phyloP scores from a whole-genome alignment of 2,888 invertebrate species.

The Seira musarum region DNA sequence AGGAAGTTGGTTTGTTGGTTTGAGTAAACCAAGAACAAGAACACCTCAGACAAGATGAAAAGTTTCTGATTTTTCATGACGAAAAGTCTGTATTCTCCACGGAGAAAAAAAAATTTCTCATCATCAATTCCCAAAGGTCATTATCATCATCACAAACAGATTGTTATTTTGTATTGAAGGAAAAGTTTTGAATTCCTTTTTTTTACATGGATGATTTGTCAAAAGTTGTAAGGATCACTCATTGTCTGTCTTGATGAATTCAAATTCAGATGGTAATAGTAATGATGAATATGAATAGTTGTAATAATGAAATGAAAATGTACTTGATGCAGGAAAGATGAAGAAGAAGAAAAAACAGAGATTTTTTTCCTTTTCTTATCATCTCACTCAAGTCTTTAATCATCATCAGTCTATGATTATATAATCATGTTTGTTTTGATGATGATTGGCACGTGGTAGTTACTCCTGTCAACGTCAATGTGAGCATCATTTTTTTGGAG shows the following conservation, averaged over 20 bases:
- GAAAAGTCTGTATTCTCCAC: too few relatives aligned
- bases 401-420: slow-evolving; percentile 53
- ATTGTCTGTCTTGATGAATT: slow-evolving; percentile 30
- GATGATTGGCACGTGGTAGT: slow-evolving; percentile 63
- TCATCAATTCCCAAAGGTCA: slow-evolving; percentile 4
- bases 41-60: too few relatives aligned
- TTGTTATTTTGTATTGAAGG: neutral
- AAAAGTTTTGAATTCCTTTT: neutral
- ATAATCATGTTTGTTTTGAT: slow-evolving; percentile 63
- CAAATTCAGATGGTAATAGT: slow-evolving; percentile 17
- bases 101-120: neutral
- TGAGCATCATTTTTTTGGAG: slow-evolving; percentile 22
- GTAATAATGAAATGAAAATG: too few relatives aligned
- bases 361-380: neutral
- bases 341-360: neutral
- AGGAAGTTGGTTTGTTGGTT: neutral
- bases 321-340: too few relatives aligned
- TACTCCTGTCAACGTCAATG: slow-evolving; percentile 58
- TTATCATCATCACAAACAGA: neutral
- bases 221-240: slow-evolving; percentile 49
- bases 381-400: slow-evolving; percentile 9
- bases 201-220: slow-evolving; percentile 50
- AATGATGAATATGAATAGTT: neutral
- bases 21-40: neutral
- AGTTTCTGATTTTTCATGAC: too few relatives aligned